Conservation (phyloP, 2,888 invertebrate genomes). For the Cordilura impudica region DNA sequence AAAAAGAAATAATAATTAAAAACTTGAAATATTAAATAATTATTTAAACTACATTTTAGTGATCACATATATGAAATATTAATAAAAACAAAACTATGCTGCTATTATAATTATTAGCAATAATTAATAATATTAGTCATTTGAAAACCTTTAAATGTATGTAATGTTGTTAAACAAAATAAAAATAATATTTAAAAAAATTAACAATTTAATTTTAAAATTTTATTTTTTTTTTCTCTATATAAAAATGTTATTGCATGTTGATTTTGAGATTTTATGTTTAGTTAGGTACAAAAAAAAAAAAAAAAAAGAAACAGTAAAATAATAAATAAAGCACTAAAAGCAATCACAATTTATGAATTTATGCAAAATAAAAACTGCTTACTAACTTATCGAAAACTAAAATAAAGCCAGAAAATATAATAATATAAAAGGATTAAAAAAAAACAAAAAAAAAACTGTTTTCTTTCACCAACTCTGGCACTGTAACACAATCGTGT, state of each 20-base stretch:
- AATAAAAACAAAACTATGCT: not conserved
- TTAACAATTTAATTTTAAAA: not conserved
- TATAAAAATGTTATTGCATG: conserved; percentile 57
- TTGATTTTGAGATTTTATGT: conserved; percentile 52
- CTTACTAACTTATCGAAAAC: conserved; percentile 57
- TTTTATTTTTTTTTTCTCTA: conserved; percentile 20
- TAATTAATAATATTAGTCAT: conserved; percentile 20
- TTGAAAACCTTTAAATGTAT: conserved; percentile 6
- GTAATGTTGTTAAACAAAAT: not conserved
- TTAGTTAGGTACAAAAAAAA: conserved; percentile 49
- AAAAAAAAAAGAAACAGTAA: conserved; percentile 1
- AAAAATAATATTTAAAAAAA: not conserved
- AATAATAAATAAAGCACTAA: conserved; percentile 37
- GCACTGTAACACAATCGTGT: too few relatives aligned
- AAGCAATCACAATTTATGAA: conserved; percentile 62
- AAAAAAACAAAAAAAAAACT: conserved; percentile 19
- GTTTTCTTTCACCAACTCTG: not conserved
- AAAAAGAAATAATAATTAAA: not conserved
- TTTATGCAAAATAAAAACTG: conserved; percentile 51
- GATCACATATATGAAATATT: conserved; percentile 14
- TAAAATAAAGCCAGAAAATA: conserved; percentile 53
- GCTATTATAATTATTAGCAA: not conserved
- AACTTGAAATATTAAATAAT: not conserved
- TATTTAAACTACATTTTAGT: not conserved
- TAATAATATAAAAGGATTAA: conserved; percentile 44